Evolutionary conservation across 2,113 vertebrate species (phyloP), one percentile per base, ranked within the genome.

Genomic region (Callocephalon fimbriatum): DNA sequence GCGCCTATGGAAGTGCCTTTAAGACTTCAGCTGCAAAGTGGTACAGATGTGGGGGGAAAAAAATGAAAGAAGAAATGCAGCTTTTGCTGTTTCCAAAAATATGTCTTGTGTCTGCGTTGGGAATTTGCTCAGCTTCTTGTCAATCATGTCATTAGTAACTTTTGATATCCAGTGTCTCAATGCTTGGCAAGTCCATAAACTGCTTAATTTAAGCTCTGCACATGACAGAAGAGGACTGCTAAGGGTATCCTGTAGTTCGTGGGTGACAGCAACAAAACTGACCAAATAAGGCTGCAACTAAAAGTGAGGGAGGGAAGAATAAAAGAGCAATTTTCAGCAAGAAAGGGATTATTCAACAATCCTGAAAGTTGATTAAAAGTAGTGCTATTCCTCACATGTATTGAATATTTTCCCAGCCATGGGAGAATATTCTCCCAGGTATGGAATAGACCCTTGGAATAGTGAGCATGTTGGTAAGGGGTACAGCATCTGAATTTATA

Each of bases 101-200:
- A 62, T n/a, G 8, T 26, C 26, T 71, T 27, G 12, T 38, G 40
- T 29, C n/a, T 73, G 12, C 5, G 6, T 59, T 50, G 17, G 40
- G 50, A n/a, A 66, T 61, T 62, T 74, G n/a, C 56, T 89, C 71
- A 83, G 54, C 40, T 77, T 68, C 70, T 65, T 20, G 26, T 18
- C 45, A 54, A 70, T 27, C 2, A 1, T 48, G 25, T 32, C 48
- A 61, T 56, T 27, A 88, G 18, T 6, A 59, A 6, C 35, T 73
- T 45, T 26, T 71, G 48, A 17, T 54, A 31, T 19, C 0, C 0
- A 54, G 16, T 12, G 19, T n/a, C 0, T 0, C 44, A 65, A 20
- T 17, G 26, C 63, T 67, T 84, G 68, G 38, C 63, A 80, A 67
- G 63, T 40, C 47, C 53, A 73, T 4, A 38, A 66, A 42, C 51